Evolutionary conservation across 2,797 vertebrate species (phyloP).

Genomic region (Pipistrellus kuhlii): DNA sequence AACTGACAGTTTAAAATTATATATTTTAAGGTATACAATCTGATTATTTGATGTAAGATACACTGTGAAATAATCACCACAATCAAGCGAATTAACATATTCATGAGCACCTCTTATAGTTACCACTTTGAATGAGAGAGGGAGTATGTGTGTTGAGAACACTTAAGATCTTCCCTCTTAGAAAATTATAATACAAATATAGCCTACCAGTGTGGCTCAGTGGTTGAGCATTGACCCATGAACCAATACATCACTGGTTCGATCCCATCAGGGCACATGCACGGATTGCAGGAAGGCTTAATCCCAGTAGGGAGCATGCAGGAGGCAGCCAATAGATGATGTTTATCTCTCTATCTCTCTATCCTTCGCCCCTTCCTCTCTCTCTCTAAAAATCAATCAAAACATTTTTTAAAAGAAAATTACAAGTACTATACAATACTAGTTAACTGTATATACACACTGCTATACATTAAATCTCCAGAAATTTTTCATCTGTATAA

Average conservation of each 20-base stretch:
- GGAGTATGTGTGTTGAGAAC: not conserved
- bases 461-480: not conserved
- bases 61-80: not conserved
- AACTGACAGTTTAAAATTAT: slow-evolving; percentile 1
- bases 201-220: too few species aligned
- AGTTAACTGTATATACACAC: not conserved
- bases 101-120: not conserved
- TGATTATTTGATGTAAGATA: not conserved
- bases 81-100: not conserved
- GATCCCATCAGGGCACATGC: too few species aligned
- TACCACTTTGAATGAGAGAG: not conserved
- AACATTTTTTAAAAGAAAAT: not conserved
- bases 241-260: too few species aligned
- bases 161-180: not conserved
- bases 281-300: too few species aligned
- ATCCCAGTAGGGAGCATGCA: too few species aligned
- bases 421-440: not conserved
- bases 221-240: too few species aligned
- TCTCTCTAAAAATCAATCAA: too few species aligned
- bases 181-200: not conserved
- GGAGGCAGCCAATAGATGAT: too few species aligned
- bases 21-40: not conserved
- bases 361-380: too few species aligned
- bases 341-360: too few species aligned
- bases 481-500: slow-evolving; percentile 12